Evolutionary conservation across 2,113 vertebrate genomes (phyloP).

Genomic region (Chamaea fasciata): DNA sequence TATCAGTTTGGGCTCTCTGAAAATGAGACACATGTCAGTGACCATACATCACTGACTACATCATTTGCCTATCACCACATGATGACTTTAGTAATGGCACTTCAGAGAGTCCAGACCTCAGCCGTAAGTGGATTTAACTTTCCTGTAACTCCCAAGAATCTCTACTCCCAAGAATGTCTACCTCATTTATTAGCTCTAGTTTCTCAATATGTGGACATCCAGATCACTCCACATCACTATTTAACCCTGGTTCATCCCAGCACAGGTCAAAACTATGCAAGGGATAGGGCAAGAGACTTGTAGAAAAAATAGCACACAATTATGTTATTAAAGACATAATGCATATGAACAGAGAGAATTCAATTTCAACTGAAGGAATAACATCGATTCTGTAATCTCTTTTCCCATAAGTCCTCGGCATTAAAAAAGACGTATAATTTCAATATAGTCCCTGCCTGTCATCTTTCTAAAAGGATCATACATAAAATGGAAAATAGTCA

Average conservation of each 20-base stretch:
- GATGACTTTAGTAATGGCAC: background rate
- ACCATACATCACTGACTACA: background rate
- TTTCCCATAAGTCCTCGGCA: background rate
- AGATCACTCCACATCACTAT: background rate
- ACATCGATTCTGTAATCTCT: background rate
- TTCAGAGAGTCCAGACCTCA: background rate
- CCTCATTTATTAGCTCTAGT: background rate
- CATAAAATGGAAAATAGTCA: background rate
- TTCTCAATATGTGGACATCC: background rate
- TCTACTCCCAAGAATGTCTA: background rate
- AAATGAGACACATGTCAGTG: background rate
- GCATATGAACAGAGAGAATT: background rate
- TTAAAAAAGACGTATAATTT: background rate
- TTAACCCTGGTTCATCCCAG: background rate
- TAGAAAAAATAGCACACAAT: background rate
- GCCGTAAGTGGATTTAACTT: background rate
- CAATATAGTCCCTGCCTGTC: background rate
- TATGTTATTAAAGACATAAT: background rate
- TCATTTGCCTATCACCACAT: background rate
- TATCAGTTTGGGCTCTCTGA: background rate
- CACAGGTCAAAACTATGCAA: background rate
- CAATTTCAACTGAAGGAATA: background rate
- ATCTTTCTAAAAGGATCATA: slow-evolving; percentile 5
- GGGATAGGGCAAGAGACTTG: background rate
- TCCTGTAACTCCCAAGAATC: background rate